Base-by-base conservation (phyloP, 2,888 invertebrate genomes). In the Nemotelus pantherinus region DNA sequence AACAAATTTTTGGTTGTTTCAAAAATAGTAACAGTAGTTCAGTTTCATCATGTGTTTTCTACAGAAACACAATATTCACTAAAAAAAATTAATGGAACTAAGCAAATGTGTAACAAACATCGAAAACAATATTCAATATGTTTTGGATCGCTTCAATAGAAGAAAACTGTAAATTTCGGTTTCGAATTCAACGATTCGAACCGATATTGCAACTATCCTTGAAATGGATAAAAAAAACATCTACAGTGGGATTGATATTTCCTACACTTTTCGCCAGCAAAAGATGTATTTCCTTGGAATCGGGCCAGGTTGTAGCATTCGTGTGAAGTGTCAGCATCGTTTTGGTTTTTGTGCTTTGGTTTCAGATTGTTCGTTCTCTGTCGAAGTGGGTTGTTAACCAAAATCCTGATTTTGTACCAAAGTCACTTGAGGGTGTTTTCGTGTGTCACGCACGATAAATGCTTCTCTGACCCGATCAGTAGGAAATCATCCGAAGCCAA, bases 181-280 rank as follows among this genome's bases (percentile, higher is more conserved):
- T 45, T 65, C 44, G 53, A 65, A 10, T 65, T 63, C 39, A 39
- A 9, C 45, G 44, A 10, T 7, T 10, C 44, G 45, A 44, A n/a
- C 65, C 65, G 65, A 65, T 47, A 60, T 65, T 47, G 65, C 47
- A 44, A 65, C 65, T 65, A 65, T 65, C 65, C 65, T 65, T 65
- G 4, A 25, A 65, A 65, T 65, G 65, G 65, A 65, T 65, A 65
- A 65, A 65, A 60, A 60, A 60, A 65, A 45, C 10, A 65, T 65
- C 47, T 65, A 65, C 60, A 60, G 41, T 60, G 60, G 60, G 60
- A 60, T 60, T 41, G 7, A 5, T 39, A 5, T 60, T 43, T 60
- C 41, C 41, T 60, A 43, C 7, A 41, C 60, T 41, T 60, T 60
- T 60, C 41, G 60, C 60, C 25, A 43, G 4, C 60, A 60, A 43